Percentiles rank a stretch among this genome's conserved stretches.
phyloP scores from a whole-genome alignment of 2,888 invertebrate species.

The Copidosoma aretas region DNA sequence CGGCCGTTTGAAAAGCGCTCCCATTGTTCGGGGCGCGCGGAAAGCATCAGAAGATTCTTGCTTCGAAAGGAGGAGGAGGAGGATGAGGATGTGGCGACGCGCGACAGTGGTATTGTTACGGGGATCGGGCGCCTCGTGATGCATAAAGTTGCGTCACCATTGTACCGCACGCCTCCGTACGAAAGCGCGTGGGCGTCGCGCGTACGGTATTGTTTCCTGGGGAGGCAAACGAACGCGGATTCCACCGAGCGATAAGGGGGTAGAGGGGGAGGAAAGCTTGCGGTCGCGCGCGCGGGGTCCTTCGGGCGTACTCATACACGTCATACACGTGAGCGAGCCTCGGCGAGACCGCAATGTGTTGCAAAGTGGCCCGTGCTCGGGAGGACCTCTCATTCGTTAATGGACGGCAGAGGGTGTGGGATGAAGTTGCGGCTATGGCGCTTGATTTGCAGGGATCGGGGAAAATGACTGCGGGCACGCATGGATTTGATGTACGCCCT shows the following conservation, averaged over 20 bases:
- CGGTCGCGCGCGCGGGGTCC: slow-evolving; percentile 8
- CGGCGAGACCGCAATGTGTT: slow-evolving; percentile 31
- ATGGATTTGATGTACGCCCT: background rate
- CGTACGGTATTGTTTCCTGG: background rate
- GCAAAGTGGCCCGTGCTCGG: slow-evolving; percentile 4
- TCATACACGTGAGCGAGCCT: too few species aligned
- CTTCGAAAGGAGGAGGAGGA: background rate
- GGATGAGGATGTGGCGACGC: background rate
- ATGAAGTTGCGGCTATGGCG: slow-evolving; percentile 32
- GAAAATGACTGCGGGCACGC: slow-evolving; percentile 10
- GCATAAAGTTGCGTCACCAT: slow-evolving; percentile 23
- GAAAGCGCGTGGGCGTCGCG: background rate
- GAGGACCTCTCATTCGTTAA: slow-evolving; percentile 33
- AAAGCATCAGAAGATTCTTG: background rate
- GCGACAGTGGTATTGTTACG: background rate
- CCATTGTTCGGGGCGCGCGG: slow-evolving; percentile 5
- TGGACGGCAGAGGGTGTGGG: slow-evolving; percentile 22
- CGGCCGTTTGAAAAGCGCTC: background rate
- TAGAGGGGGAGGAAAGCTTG: slow-evolving; percentile 1
- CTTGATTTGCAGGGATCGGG: slow-evolving; percentile 42
- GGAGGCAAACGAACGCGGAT: background rate
- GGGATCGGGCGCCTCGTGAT: slow-evolving; percentile 16
- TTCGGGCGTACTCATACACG: background rate
- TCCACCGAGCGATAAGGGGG: background rate
- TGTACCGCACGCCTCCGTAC: background rate